Conservation (phyloP, 2,113 vertebrate genomes). For the Jaculus jaculus region DNA sequence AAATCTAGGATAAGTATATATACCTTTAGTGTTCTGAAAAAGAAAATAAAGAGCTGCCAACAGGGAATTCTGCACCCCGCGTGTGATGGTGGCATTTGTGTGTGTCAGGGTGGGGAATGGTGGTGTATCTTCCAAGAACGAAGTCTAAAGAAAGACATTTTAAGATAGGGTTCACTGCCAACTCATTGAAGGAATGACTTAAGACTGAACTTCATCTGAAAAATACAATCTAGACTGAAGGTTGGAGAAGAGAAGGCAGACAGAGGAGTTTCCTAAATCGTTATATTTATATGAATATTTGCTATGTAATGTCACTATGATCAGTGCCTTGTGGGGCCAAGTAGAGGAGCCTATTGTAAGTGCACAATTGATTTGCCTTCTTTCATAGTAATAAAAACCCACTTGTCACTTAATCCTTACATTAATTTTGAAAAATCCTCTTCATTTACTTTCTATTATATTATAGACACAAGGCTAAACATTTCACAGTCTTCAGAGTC, state of each 20-base stretch:
- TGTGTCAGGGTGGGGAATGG: fast-evolving
- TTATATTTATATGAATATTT: neutral
- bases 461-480: neutral
- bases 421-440: neutral
- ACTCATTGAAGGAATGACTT: neutral
- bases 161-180: neutral
- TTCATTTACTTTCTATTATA: neutral
- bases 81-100: too few relatives aligned
- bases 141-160: neutral
- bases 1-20: neutral
- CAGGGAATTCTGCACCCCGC: neutral
- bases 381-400: neutral
- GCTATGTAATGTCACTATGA: neutral
- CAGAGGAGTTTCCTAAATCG: neutral
- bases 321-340: neutral
- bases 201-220: neutral
- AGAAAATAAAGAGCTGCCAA: neutral
- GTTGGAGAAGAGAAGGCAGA: neutral
- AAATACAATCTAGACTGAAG: neutral
- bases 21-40: neutral
- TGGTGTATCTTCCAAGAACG: neutral
- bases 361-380: neutral
- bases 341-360: neutral
- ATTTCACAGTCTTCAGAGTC: neutral
- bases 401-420: neutral